Percentiles rank a stretch among this genome's conserved stretches.
phyloP scores from a whole-genome alignment of 1,140 invertebrate species.

The Neodiprion pinetum region DNA sequence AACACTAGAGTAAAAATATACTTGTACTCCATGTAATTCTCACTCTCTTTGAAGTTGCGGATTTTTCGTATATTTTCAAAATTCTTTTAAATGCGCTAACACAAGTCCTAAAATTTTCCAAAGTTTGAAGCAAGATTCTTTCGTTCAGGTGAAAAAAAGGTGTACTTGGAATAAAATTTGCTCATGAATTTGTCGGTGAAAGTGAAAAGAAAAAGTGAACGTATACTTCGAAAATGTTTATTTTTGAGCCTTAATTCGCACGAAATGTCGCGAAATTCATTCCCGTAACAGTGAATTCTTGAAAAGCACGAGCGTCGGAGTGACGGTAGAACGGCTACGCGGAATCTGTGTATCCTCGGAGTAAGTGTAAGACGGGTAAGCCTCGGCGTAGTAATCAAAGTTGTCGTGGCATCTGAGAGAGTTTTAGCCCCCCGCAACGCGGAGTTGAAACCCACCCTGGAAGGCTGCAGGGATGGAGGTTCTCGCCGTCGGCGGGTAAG shows the following conservation, averaged over 20 bases:
- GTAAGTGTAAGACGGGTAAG: background rate
- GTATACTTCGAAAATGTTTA: background rate
- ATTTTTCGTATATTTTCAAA: no score
- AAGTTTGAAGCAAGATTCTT: no score
- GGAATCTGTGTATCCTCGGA: background rate
- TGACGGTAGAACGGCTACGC: background rate
- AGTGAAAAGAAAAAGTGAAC: background rate
- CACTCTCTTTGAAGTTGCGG: no score
- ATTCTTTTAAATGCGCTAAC: no score
- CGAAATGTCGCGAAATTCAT: no score
- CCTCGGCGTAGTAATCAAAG: slow-evolving; percentile 44
- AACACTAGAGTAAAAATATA: no score
- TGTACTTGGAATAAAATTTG: background rate
- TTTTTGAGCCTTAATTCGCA: background rate
- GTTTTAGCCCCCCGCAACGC: slow-evolving; percentile 51
- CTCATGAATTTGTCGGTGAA: background rate
- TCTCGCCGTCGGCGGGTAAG: slow-evolving; percentile 56
- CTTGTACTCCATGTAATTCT: no score
- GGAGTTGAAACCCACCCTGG: slow-evolving; percentile 32
- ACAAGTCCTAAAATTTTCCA: no score
- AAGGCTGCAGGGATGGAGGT: slow-evolving; percentile 28
- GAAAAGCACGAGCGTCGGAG: no score
- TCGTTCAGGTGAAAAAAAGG: background rate
- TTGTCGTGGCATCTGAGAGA: slow-evolving; percentile 48
- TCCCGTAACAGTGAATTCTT: no score